Percentiles rank a stretch among this genome's conserved stretches.
Evolutionary conservation across 1,140 invertebrate species (phyloP).

Genomic region (Drosophila guanche): DNA sequence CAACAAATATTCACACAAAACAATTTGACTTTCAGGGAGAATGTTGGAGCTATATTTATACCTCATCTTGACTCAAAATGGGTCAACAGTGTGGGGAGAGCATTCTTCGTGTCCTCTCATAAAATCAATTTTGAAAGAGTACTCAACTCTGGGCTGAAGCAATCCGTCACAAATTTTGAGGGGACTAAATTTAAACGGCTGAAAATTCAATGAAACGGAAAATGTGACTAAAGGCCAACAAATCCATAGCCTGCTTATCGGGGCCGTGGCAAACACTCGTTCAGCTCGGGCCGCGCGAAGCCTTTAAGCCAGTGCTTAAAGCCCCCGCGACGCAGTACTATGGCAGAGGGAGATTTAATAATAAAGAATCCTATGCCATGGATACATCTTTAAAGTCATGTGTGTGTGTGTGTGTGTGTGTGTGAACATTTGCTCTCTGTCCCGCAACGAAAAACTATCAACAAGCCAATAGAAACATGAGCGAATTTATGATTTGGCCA

Average conservation of each 20-base stretch:
- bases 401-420: slow-evolving; percentile 13
- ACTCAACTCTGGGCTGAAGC: neutral
- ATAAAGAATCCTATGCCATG: slow-evolving; percentile 30
- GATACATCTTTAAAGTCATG: slow-evolving; percentile 32
- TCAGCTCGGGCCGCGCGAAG: slow-evolving; percentile 25
- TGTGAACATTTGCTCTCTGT: slow-evolving; percentile 1
- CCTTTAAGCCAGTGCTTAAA: slow-evolving; percentile 51
- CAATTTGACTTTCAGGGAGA: neutral
- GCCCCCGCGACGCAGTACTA: neutral
- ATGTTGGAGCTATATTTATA: slow-evolving; percentile 7
- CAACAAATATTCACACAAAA: neutral
- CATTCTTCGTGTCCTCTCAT: neutral
- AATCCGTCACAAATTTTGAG: slow-evolving; percentile 39
- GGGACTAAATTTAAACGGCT: slow-evolving; percentile 71
- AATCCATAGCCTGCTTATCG: slow-evolving; percentile 73
- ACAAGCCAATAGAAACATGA: slow-evolving; percentile 19
- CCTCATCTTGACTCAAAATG: slow-evolving; percentile 8
- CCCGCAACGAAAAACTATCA: slow-evolving; percentile 7
- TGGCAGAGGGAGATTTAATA: slow-evolving; percentile 18
- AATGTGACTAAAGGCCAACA: slow-evolving; percentile 65
- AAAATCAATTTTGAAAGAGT: slow-evolving; percentile 44
- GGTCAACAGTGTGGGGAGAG: slow-evolving; percentile 7
- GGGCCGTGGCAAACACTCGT: slow-evolving; percentile 50
- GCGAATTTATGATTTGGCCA: neutral
- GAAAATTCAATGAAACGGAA: slow-evolving; percentile 63